Conservation (phyloP, 2,113 vertebrate species). For the Rhipidura dahli region DNA sequence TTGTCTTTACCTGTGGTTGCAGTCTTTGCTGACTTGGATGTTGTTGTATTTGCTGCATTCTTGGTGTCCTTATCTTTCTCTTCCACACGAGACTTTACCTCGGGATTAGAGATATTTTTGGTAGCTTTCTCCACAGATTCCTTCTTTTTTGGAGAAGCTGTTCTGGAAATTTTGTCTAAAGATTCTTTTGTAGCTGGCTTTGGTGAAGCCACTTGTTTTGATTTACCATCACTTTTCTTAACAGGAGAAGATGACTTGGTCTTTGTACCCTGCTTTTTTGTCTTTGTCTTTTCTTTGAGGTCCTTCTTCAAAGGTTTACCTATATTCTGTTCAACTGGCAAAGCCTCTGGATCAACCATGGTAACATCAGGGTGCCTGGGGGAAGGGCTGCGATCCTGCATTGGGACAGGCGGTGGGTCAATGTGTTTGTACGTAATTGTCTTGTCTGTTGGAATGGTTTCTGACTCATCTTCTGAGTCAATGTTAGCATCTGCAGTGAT, state of each 20-base stretch:
- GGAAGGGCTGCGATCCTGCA: conserved; percentile 88
- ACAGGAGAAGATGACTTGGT: conserved; percentile 88
- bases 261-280: conserved; percentile 87
- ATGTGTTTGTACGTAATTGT: conserved; percentile 90
- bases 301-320: conserved; percentile 87
- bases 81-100: conserved; percentile 78
- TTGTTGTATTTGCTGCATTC: conserved; percentile 91
- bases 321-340: conserved; percentile 86
- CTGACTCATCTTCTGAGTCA: conserved; percentile 96
- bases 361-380: conserved; percentile 89
- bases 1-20: conserved; percentile 78
- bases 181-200: conserved; percentile 85
- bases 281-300: conserved; percentile 87
- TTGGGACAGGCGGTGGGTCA: conserved; percentile 84
- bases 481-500: conserved; percentile 97
- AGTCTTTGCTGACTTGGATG: conserved; percentile 87
- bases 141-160: conserved; percentile 88
- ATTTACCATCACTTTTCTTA: conserved; percentile 82
- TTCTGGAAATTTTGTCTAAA: conserved; percentile 80
- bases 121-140: conserved; percentile 75
- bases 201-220: conserved; percentile 77
- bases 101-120: conserved; percentile 71
- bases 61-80: conserved; percentile 93
- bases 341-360: conserved; percentile 93
- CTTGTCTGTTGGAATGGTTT: conserved; percentile 94